Conservation (phyloP, 2,888 invertebrate species). For the Villa cingulata region DNA sequence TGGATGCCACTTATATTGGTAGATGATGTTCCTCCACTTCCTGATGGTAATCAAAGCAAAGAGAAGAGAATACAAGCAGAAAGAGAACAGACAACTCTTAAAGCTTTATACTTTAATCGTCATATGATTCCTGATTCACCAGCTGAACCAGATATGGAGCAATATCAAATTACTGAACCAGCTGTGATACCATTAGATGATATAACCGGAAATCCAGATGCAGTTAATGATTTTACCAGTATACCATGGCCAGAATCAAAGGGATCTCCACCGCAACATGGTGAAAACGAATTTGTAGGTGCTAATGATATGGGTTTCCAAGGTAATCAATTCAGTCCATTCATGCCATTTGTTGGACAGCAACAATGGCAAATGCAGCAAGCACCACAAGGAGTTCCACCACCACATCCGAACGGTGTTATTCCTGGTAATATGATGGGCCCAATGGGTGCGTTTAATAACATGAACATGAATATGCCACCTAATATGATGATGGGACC, state of each 20-base stretch:
- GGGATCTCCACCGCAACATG: conserved; percentile 41
- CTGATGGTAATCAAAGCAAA: conserved; percentile 63
- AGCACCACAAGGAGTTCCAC: conserved; percentile 11
- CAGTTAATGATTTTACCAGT: conserved; percentile 60
- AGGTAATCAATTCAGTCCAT: conserved; percentile 26
- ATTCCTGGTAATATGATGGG: conserved; percentile 4
- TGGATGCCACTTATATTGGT: conserved; percentile 63
- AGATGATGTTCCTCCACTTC: conserved; percentile 51
- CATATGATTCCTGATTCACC: conserved; percentile 76
- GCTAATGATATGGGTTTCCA: conserved; percentile 12
- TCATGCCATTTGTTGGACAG: conserved; percentile 27
- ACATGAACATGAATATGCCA: conserved; percentile 12
- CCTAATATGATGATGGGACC: conserved; percentile 18
- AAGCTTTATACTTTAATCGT: conserved; percentile 67
- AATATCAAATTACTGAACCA: conserved; percentile 61
- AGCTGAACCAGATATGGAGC: conserved; percentile 75
- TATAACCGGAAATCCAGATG: conserved; percentile 67
- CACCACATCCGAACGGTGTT: conserved; percentile 15
- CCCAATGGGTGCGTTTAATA: conserved; percentile 10
- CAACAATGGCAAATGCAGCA: conserved; percentile 27
- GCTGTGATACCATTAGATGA: conserved; percentile 80
- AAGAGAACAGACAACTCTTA: conserved; percentile 70
- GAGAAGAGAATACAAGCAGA: conserved; percentile 80
- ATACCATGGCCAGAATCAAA: conserved; percentile 79
- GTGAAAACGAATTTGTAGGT: conserved; percentile 15